phyloP scores from a whole-genome alignment of 2,113 vertebrate species.

The Erythrocercus mccallii region DNA sequence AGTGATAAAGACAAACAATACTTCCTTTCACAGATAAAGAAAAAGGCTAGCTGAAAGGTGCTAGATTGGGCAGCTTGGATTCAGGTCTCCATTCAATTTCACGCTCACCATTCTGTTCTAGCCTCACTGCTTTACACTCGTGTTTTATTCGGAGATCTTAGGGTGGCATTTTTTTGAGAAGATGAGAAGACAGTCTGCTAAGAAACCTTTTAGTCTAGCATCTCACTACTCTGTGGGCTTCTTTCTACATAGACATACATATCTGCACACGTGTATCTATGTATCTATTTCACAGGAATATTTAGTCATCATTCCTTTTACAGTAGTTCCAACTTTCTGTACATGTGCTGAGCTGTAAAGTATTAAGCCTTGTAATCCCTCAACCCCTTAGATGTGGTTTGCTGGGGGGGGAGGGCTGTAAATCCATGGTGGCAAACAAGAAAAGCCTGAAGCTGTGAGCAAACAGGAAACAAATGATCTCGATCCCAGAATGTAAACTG shows the following conservation, averaged over 20 bases:
- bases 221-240: not conserved
- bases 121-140: not conserved
- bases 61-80: not conserved
- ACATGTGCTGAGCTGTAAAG: constrained; percentile 66
- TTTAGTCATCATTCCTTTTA: constrained; percentile 69
- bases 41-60: not conserved
- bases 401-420: constrained; percentile 77
- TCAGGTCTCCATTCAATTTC: constrained; percentile 4
- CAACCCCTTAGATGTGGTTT: constrained; percentile 86
- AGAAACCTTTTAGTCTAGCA: not conserved
- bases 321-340: constrained; percentile 75
- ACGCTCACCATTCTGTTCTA: not conserved
- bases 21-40: not conserved
- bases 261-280: not conserved
- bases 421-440: constrained; percentile 80
- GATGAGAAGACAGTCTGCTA: not conserved
- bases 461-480: constrained; percentile 91
- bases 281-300: constrained; percentile 42
- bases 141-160: constrained; percentile 1
- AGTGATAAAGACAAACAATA: not conserved
- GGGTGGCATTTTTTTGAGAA: not conserved
- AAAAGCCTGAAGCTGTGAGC: constrained; percentile 87
- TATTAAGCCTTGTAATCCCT: constrained; percentile 90
- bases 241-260: not conserved
- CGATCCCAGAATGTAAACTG: constrained; percentile 75